A percentile compares a stretch with the other conserved stretches of the same genome.
phyloP scores from a whole-genome alignment of 2,888 invertebrate genomes.

The Pteria penguin region DNA sequence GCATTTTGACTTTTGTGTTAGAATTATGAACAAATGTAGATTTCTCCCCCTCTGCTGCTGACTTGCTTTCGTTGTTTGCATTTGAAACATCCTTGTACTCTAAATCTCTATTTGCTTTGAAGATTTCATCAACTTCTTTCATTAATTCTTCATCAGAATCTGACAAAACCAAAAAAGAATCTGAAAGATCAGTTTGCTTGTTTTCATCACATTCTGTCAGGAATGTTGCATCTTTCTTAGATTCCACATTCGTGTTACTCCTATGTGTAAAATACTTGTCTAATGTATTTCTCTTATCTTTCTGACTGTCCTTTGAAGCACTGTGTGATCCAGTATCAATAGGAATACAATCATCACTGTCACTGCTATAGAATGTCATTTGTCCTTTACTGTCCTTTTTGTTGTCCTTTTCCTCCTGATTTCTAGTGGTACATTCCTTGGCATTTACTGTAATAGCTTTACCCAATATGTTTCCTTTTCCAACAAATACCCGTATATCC shows the following conservation, averaged over 20 bases:
- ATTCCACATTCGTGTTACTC: background rate
- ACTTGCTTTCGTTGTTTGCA: background rate
- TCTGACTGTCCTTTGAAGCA: background rate
- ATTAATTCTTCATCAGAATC: conserved; percentile 47
- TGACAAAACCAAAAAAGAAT: background rate
- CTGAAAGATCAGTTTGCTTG: background rate
- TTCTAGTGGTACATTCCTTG: background rate
- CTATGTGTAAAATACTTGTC: background rate
- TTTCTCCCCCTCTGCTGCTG: background rate
- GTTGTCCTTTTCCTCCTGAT: background rate
- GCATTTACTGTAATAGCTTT: background rate
- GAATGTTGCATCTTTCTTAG: background rate
- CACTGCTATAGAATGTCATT: conserved; percentile 16
- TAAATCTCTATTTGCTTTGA: background rate
- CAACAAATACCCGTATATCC: conserved; percentile 64
- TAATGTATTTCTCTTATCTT: background rate
- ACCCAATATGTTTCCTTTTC: conserved; percentile 56
- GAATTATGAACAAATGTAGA: background rate
- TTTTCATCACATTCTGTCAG: background rate
- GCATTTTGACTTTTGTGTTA: background rate
- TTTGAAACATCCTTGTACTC: background rate
- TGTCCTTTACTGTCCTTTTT: background rate
- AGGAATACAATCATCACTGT: conserved; percentile 11
- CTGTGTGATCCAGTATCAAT: background rate
- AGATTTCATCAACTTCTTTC: conserved; percentile 1